Base-by-base conservation (phyloP, 92 coral and sea anemone genomes). In the Plumapathes pennacea region DNA sequence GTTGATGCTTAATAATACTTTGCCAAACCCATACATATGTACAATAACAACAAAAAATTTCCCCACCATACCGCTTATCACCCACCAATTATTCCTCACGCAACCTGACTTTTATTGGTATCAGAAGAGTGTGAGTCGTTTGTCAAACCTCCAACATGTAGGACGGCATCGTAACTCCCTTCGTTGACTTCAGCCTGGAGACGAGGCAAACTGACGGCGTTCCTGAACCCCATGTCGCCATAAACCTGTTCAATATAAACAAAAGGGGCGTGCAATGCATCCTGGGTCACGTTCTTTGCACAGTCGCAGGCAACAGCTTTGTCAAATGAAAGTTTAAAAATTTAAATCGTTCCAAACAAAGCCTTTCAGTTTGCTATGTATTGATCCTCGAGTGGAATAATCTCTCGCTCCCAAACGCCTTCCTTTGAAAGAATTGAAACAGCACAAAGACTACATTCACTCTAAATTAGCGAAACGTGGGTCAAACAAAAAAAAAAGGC, bases 151-250 rank as follows among this genome's bases (percentile, higher is more conserved):
- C 96, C 96, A 3, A 78, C 89, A 25, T 87, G 96, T 10, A 87
- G 54, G 9, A 87, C 96, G 19, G 89, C 89, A 14, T 62, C 77
- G 13, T 69, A 62, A 20, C 69, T 71, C 4, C 83, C 86, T 18
- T 52, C 48, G 39, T 77, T 65, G 13, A 64, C 96, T 41, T 87
- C 96, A 21, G 40, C 42, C 8, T 27, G 70, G 13, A 87, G 78
- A 4, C 70, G 77, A 0, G 69, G 46, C 17, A 77, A 67, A 44
- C 96, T 82, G 30, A 87, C 96, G 1, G 96, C 77, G 46, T 87
- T 87, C 29, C 54, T 66, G 69, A 67, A 87, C 12, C 96, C 96
- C 96, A 87, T 87, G 34, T 87, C 96, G 3, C 96, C 96, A 41
- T 82, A 87, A 19, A 87, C 72, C 95, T 87, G 30, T 2, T 29